A percentile compares a stretch with the other conserved stretches of the same genome.
These are phyloP conservation scores for Himalopsyche tibetana DNA, from an alignment of 2,888 invertebrate species.

Conservation along the genomic window DNA sequence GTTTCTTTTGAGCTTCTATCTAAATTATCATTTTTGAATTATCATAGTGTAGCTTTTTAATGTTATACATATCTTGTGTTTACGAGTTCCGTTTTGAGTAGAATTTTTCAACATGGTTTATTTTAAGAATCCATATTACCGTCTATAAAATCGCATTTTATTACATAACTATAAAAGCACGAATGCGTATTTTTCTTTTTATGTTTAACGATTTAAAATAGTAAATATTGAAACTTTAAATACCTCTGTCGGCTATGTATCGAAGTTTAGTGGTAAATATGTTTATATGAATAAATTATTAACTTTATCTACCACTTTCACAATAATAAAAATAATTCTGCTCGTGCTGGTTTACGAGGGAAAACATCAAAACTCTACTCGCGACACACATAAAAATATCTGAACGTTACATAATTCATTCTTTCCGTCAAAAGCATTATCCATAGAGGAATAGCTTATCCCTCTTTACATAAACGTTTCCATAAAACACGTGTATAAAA, in stretches of 20 bases:
- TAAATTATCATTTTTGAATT: too few species aligned
- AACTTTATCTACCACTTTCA: conserved; percentile 36
- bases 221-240: conserved; percentile 3
- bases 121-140: too few species aligned
- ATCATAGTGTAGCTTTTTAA: too few species aligned
- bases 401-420: conserved; percentile 63
- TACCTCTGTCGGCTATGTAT: background rate
- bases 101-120: too few species aligned
- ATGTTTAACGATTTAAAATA: background rate
- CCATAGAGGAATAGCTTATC: conserved; percentile 55
- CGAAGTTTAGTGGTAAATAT: conserved; percentile 16
- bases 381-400: conserved; percentile 62
- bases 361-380: conserved; percentile 60
- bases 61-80: too few species aligned
- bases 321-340: conserved; percentile 22
- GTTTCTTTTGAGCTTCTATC: too few species aligned
- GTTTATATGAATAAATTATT: conserved; percentile 46
- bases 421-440: conserved; percentile 62
- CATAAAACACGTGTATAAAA: conserved; percentile 37
- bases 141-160: too few species aligned
- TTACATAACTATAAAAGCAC: too few species aligned
- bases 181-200: too few species aligned
- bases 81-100: too few species aligned
- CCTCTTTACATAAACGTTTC: conserved; percentile 62
- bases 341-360: conserved; percentile 52